Conservation (phyloP, 1,140 invertebrate genomes). For the Himalopsyche phryganea region DNA sequence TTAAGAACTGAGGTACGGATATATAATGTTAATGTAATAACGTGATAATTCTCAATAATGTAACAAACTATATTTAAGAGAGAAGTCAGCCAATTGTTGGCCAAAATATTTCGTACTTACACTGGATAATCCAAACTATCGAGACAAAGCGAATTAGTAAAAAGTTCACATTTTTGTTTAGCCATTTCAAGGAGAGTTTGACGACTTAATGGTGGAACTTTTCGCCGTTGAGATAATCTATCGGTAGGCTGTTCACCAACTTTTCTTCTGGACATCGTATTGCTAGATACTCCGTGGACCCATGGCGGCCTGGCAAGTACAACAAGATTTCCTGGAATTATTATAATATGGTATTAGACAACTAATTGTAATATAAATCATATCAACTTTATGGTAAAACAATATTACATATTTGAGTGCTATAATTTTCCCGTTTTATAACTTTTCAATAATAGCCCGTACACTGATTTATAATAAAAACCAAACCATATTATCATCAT, state of each 20-base stretch:
- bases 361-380: background rate
- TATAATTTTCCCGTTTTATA: no score
- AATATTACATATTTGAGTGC: no score
- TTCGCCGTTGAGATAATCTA: background rate
- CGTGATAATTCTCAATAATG: no score
- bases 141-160: conserved; percentile 72
- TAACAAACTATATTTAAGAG: no score
- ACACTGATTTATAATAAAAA: no score
- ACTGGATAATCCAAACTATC: conserved; percentile 72
- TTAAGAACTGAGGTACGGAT: no score
- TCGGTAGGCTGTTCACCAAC: background rate
- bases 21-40: no score
- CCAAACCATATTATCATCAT: no score
- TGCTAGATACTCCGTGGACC: conserved; percentile 5
- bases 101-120: no score
- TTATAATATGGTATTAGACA: background rate
- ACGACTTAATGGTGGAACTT: conserved; percentile 28
- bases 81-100: no score
- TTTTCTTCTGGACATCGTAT: background rate
- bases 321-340: conserved; percentile 14
- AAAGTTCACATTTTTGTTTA: conserved; percentile 61
- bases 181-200: conserved; percentile 33
- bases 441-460: no score
- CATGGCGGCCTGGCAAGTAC: conserved; percentile 6
- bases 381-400: no score